Evolutionary conservation across 1,140 invertebrate genomes (phyloP).

Genomic region (Pseudomyrmex gracilis): DNA sequence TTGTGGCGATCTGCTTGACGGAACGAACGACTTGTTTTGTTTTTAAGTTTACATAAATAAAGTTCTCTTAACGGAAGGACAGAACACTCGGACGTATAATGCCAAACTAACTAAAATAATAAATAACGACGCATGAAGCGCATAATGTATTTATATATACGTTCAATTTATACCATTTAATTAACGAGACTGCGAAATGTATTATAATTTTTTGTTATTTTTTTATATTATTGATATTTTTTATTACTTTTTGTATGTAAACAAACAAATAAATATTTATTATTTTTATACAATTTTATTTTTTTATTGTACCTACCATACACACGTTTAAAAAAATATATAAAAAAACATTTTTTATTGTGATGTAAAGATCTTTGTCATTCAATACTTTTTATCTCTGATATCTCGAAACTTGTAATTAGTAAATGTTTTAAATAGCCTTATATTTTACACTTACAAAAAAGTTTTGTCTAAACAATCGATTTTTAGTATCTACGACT

Average conservation of each 20-base stretch:
- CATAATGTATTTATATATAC: conserved; percentile 33
- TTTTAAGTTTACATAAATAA: background rate
- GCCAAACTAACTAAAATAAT: background rate
- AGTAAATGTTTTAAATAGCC: too few relatives aligned
- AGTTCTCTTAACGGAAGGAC: conserved; percentile 16
- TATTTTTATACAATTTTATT: conserved; percentile 70
- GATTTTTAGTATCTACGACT: background rate
- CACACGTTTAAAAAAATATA: background rate
- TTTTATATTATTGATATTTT: background rate
- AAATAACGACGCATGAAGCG: background rate
- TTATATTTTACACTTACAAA: background rate
- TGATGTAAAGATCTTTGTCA: too few relatives aligned
- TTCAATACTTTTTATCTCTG: too few relatives aligned
- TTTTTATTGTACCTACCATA: background rate
- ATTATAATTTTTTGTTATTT: conserved; percentile 70
- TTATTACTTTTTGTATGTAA: conserved; percentile 74
- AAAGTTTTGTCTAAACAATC: background rate
- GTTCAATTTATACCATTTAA: conserved; percentile 72
- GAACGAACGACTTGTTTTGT: conserved; percentile 41
- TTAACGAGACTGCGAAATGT: conserved; percentile 70
- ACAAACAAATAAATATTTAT: conserved; percentile 82
- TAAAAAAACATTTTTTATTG: too few relatives aligned
- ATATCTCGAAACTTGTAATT: too few relatives aligned
- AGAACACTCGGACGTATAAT: conserved; percentile 1
- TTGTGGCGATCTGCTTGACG: conserved; percentile 36